Evolutionary conservation across 2,113 vertebrate genomes (phyloP).

Genomic region (Hiodon alosoides): DNA sequence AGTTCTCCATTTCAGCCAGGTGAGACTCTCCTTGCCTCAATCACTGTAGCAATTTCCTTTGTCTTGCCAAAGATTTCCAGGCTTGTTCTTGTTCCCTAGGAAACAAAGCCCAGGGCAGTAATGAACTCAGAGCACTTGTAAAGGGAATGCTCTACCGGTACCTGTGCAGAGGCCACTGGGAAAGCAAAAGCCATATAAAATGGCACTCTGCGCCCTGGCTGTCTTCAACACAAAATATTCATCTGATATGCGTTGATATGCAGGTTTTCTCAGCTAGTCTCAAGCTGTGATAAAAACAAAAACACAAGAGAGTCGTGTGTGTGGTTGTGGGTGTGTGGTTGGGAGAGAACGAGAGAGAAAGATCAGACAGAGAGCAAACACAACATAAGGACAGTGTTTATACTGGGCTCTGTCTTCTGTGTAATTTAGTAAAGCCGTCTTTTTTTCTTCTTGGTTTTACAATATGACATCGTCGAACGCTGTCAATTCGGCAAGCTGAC

Average conservation of each 20-base stretch:
- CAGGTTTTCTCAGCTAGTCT: neutral
- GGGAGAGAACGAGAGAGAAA: neutral
- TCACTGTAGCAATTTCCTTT: slow-evolving; percentile 36
- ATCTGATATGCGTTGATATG: neutral
- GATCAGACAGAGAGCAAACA: neutral
- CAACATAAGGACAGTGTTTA: slow-evolving; percentile 14
- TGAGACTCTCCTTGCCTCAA: neutral
- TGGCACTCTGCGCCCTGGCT: slow-evolving; percentile 24
- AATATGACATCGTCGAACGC: slow-evolving; percentile 9
- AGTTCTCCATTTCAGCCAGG: neutral
- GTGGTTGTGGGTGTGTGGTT: slow-evolving; percentile 1
- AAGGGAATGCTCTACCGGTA: slow-evolving; percentile 40
- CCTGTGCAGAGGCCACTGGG: slow-evolving; percentile 38
- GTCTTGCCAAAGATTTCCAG: slow-evolving; percentile 37
- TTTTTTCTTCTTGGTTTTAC: slow-evolving; percentile 14
- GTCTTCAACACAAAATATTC: neutral
- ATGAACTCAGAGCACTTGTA: slow-evolving; percentile 43
- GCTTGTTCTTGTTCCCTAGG: slow-evolving; percentile 56
- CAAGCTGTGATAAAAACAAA: neutral
- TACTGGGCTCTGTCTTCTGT: slow-evolving; percentile 2
- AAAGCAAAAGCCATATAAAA: slow-evolving; percentile 46
- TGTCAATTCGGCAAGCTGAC: slow-evolving; percentile 20
- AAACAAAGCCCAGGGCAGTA: slow-evolving; percentile 53
- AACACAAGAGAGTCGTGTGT: neutral
- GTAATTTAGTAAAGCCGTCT: neutral